A percentile compares a stretch with the other conserved stretches of the same genome.
Evolutionary conservation across 2,888 invertebrate species (phyloP).

Genomic region (Pandemis cinnamomeana): DNA sequence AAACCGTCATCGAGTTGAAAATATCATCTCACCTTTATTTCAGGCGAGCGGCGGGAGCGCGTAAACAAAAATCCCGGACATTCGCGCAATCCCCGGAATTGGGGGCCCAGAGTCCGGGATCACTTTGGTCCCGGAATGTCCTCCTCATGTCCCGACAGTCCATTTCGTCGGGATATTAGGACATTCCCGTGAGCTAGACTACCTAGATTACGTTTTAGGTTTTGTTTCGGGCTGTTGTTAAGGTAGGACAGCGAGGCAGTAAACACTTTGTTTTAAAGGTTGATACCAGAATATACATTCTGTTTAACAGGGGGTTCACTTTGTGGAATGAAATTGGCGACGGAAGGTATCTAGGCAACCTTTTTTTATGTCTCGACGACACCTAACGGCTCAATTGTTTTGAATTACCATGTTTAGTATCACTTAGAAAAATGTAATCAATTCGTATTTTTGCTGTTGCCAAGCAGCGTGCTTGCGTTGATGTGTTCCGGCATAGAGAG

Average conservation of each 20-base stretch:
- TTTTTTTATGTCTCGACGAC: not conserved
- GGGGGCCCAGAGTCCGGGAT: conserved; percentile 46
- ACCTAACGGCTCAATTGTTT: too few relatives aligned
- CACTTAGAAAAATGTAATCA: too few relatives aligned
- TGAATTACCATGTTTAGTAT: too few relatives aligned
- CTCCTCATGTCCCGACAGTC: conserved; percentile 56
- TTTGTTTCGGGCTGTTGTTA: conserved; percentile 2
- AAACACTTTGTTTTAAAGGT: conserved; percentile 20
- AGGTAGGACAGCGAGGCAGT: not conserved
- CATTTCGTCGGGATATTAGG: conserved; percentile 53
- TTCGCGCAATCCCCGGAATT: conserved; percentile 54
- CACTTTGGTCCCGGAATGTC: conserved; percentile 44
- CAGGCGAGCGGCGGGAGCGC: conserved; percentile 56
- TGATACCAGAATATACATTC: conserved; percentile 14
- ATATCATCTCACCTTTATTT: conserved; percentile 63
- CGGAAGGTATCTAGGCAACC: not conserved
- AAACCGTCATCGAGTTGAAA: conserved; percentile 44
- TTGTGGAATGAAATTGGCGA: conserved; percentile 11
- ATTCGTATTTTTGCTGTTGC: too few relatives aligned
- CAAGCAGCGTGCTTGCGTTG: too few relatives aligned
- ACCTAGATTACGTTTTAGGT: conserved; percentile 28
- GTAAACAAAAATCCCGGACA: conserved; percentile 68
- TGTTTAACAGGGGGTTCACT: conserved; percentile 9
- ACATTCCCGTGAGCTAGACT: conserved; percentile 47
- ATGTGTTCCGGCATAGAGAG: too few relatives aligned